Conservation (phyloP, 2,888 invertebrate species). For the Pseudococcus viburni region DNA sequence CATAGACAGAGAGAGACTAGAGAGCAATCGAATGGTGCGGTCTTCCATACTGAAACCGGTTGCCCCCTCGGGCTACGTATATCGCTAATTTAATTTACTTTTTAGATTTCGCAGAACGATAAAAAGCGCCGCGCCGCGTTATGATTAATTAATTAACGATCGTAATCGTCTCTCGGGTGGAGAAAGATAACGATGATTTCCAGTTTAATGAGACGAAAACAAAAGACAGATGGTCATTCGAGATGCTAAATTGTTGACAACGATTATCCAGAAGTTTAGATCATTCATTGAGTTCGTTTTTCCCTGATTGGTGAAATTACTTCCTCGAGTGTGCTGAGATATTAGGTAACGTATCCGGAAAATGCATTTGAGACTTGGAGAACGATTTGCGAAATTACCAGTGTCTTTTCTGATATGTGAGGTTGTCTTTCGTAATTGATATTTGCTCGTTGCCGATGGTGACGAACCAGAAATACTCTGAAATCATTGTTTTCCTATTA, state of each 20-base stretch:
- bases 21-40: neutral
- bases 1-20: neutral
- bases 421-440: too few relatives aligned
- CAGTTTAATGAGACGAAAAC: neutral
- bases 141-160: constrained; percentile 43
- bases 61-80: constrained; percentile 15
- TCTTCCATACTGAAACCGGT: constrained; percentile 25
- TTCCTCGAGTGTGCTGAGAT: too few relatives aligned
- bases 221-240: neutral
- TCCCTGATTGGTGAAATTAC: too few relatives aligned
- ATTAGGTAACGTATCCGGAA: too few relatives aligned
- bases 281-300: too few relatives aligned
- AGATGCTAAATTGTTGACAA: neutral
- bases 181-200: neutral
- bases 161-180: constrained; percentile 19
- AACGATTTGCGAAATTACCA: too few relatives aligned
- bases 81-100: constrained; percentile 39
- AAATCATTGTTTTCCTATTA: too few relatives aligned
- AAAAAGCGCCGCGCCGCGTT: constrained; percentile 26
- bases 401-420: too few relatives aligned
- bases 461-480: too few relatives aligned
- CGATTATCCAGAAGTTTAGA: too few relatives aligned
- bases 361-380: too few relatives aligned
- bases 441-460: too few relatives aligned
- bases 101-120: constrained; percentile 32